Base-by-base conservation (phyloP, 2,888 invertebrate genomes). In the Cryptus viduatorius region DNA sequence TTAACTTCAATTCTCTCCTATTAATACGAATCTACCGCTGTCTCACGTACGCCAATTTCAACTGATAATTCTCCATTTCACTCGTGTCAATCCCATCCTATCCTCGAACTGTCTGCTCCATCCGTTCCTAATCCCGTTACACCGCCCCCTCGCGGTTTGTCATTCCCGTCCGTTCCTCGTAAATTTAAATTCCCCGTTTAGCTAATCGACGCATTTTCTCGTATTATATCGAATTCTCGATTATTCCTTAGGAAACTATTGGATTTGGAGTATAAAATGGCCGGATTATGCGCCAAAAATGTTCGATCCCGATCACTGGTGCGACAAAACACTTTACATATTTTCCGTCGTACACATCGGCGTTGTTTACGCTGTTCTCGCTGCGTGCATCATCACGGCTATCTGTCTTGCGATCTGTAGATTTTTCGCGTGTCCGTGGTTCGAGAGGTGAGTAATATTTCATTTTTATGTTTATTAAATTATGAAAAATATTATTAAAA, bases 271-370 rank as follows among this genome's bases (percentile, higher is more conserved):
- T 85, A 96, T 97, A 92, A 96, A 96, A 94, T 96, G 96, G 96
- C 97, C 97, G 0, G 96, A 96, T 89, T 97, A 96, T 93, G 94
- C 95, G 0, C 96, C 96, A 0, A 95, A 96, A 0, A 94, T 97
- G 44, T 97, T 96, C 93, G 96, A 97, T 86, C 97, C 97, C 0
- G 96, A 97, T 93, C 95, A 95, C 86, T 97, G 97, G 97, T 98
- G 97, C 91, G 96, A 97, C 91, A 95, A 95, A 87, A 96, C 96
- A 0, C 95, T 98, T 42, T 98, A 97, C 93, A 95, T 97, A 90
- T 97, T 97, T 92, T 95, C 97, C 0, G 91, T 97, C 80, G 96
- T 96, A 53, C 97, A 97, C 91, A 95, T 97, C 0, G 95, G 95
- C 79, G 95, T 97, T 31, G 95, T 96, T 61, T 97, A 97, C 94